phyloP scores from a whole-genome alignment of 2,888 invertebrate genomes.

The Hydroisotoma schaefferi region DNA sequence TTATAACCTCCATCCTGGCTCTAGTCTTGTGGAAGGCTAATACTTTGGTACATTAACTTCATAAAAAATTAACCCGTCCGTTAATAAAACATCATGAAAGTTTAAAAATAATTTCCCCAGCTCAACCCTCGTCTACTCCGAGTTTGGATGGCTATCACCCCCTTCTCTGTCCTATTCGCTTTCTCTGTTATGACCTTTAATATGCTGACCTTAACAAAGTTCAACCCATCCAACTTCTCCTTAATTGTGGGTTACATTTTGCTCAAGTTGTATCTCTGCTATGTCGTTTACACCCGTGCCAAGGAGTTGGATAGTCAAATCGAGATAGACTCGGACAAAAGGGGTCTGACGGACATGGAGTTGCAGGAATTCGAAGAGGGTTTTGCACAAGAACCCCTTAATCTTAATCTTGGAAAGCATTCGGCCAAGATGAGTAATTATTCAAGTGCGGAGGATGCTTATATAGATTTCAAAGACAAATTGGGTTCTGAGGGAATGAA shows the following conservation, averaged over 20 bases:
- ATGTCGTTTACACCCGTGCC: background rate
- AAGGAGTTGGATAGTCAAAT: background rate
- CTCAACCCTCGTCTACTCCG: background rate
- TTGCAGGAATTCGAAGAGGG: constrained; percentile 1
- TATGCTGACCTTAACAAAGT: background rate
- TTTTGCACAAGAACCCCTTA: no score
- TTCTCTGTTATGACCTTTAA: background rate
- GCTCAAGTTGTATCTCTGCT: background rate
- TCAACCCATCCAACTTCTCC: background rate
- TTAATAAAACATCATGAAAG: background rate
- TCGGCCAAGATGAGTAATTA: no score
- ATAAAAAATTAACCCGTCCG: background rate
- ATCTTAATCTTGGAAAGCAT: no score
- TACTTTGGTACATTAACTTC: background rate
- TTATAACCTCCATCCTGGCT: background rate
- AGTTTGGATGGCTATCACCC: background rate
- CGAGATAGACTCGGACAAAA: background rate
- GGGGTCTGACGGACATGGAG: constrained; percentile 3
- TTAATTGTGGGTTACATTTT: background rate
- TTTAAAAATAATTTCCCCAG: background rate
- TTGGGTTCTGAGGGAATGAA: background rate
- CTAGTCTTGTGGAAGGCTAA: background rate
- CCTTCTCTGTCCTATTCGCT: background rate
- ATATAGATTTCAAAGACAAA: background rate
- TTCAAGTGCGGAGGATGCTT: no score